Base-by-base conservation (phyloP, 2,113 vertebrate genomes). In the Nycticorax nycticorax region DNA sequence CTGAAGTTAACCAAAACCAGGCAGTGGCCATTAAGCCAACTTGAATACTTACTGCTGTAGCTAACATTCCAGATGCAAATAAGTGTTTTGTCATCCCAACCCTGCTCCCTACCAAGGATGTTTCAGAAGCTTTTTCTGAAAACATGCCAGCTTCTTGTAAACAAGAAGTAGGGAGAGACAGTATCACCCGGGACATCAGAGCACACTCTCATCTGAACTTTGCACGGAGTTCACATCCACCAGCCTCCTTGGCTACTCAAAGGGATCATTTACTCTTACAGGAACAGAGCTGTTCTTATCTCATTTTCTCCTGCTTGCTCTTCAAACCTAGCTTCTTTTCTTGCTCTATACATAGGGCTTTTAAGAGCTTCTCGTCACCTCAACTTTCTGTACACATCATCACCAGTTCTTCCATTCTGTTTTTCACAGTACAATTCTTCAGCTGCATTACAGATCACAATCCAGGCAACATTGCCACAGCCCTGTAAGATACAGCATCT, bases 61-160 rank as follows among this genome's bases (percentile, higher is more conserved):
- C 63, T 64, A 47, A 72, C 74, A 33, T 82, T 47, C 21, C 45
- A 64, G 48, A 64, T 5, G 33, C 56, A 75, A 69, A 6, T 4
- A 71, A 78, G 30, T 10, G 12, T 27, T 88, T 69, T 93, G 67
- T 30, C 50, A 76, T 28, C 72, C 50, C 79, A 69, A 8, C 35
- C 35, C 85, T 85, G 62, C 12, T 93, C 78, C 69, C 75, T 57
- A 85, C 48, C 41, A 83, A 45, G 63, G 43, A 47, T 43, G 72
- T 50, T 86, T 93, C 73, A 80, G 84, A 50, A 89, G 84, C 63
- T 93, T 55, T n/a, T 53, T 50, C 83, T 96, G 93, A 88, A 89
- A 80, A 43, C 20, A 6, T 6, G 68, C 75, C 91, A 92, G 75
- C 55, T 67, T 62, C 72, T 62, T 59, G 72, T 50, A 88, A 95